These are phyloP conservation scores for Hephaestus fuliginosus DNA, from an alignment of 2,797 vertebrate species.

Conservation along the genomic window DNA sequence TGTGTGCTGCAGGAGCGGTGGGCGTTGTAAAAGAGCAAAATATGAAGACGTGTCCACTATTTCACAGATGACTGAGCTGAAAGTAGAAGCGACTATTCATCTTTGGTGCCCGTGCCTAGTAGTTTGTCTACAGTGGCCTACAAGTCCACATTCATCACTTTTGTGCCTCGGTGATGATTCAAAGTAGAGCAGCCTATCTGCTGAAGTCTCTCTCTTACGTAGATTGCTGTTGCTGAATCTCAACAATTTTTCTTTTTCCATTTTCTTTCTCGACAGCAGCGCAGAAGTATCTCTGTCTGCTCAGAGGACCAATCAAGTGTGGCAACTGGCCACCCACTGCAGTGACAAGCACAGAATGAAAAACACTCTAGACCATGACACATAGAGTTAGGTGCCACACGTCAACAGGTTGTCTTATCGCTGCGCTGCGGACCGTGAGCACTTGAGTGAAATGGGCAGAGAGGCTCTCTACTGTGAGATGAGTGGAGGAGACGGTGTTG, in stretches of 20 bases:
- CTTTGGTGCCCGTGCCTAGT: slow-evolving; percentile 12
- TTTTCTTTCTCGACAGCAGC: slow-evolving; percentile 63
- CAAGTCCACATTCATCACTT: slow-evolving; percentile 45
- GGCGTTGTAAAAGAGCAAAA: slow-evolving; percentile 33
- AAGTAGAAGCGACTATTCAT: slow-evolving; percentile 32
- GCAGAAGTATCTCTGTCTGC: slow-evolving; percentile 70
- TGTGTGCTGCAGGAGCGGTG: background rate
- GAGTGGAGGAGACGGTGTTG: slow-evolving; percentile 75
- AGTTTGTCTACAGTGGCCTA: slow-evolving; percentile 20
- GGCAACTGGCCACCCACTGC: slow-evolving; percentile 71
- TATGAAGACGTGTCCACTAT: slow-evolving; percentile 16
- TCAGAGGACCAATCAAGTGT: slow-evolving; percentile 76
- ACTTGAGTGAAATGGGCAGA: slow-evolving; percentile 80
- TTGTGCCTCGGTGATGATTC: slow-evolving; percentile 39
- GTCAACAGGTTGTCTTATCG: slow-evolving; percentile 83
- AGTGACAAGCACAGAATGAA: slow-evolving; percentile 76
- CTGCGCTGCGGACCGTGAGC: slow-evolving; percentile 67
- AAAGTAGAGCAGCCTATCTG: slow-evolving; percentile 30
- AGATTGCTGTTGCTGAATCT: slow-evolving; percentile 56
- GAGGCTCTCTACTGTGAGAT: slow-evolving; percentile 72
- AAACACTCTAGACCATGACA: slow-evolving; percentile 82
- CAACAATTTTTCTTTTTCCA: slow-evolving; percentile 56
- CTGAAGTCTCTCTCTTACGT: slow-evolving; percentile 45
- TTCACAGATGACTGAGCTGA: slow-evolving; percentile 47
- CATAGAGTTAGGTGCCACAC: slow-evolving; percentile 74